A percentile compares a stretch with the other conserved stretches of the same genome.
Evolutionary conservation across 2,113 vertebrate species (phyloP).

Genomic region (Pandion haliaetus): DNA sequence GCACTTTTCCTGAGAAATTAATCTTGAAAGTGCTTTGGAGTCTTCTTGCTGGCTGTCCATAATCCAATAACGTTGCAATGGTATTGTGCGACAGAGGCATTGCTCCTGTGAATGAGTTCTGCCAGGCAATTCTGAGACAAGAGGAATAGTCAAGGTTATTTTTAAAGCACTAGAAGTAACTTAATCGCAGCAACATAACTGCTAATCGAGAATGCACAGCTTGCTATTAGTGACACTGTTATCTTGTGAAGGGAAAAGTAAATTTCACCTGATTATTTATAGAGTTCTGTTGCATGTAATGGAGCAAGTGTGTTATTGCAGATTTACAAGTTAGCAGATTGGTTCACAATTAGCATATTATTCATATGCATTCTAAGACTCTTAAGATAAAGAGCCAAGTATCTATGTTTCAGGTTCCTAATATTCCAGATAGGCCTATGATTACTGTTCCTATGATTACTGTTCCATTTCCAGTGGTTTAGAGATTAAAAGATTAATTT

Average conservation of each 20-base stretch:
- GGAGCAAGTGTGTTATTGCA: not conserved
- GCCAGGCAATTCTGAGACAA: not conserved
- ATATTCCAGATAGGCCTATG: not conserved
- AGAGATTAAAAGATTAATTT: not conserved
- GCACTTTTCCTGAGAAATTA: conserved; percentile 17
- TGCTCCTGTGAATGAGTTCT: not conserved
- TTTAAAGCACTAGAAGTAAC: conserved; percentile 40
- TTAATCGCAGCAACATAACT: not conserved
- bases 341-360: not conserved
- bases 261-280: conserved; percentile 43
- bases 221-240: conserved; percentile 51
- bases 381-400: not conserved
- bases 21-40: conserved; percentile 20
- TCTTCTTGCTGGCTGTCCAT: conserved; percentile 5
- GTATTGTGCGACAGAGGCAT: not conserved
- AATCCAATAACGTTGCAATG: not conserved
- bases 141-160: conserved; percentile 25
- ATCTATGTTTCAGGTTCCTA: not conserved
- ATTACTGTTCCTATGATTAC: not conserved
- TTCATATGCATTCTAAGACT: not conserved
- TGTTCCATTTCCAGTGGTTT: not conserved
- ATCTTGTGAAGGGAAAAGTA: conserved; percentile 3
- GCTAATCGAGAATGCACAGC: not conserved
- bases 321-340: conserved; percentile 6
- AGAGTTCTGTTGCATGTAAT: not conserved